Conservation (phyloP, 2,888 invertebrate genomes). For the Xylocampa areola region DNA sequence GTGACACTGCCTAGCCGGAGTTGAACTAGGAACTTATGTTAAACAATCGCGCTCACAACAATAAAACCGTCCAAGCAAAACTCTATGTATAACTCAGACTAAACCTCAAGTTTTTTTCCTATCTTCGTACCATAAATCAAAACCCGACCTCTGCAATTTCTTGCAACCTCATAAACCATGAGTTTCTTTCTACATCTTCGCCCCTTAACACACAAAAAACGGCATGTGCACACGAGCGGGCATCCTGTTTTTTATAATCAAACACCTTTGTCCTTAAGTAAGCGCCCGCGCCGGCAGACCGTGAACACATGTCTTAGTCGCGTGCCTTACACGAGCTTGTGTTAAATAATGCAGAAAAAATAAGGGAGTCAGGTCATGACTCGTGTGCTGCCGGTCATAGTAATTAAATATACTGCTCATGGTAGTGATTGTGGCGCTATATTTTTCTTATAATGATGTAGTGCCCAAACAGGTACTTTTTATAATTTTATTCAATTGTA, state of each 20-base stretch:
- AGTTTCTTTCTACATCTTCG: conserved; percentile 14
- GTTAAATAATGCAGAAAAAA: conserved; percentile 53
- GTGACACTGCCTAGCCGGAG: too few species aligned
- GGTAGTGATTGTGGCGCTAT: not conserved
- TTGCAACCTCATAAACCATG: conserved; percentile 17
- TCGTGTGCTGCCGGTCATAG: conserved; percentile 20
- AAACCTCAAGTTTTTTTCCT: too few species aligned
- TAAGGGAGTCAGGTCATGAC: conserved; percentile 32
- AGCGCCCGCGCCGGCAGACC: conserved; percentile 65
- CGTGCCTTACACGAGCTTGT: conserved; percentile 67
- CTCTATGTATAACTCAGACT: too few species aligned
- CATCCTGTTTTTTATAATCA: conserved; percentile 71
- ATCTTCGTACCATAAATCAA: conserved; percentile 14
- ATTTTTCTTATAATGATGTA: too few species aligned
- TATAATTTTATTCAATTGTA: too few species aligned
- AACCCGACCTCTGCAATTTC: conserved; percentile 10
- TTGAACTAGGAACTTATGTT: too few species aligned
- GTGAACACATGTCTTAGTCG: conserved; percentile 72
- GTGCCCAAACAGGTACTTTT: too few species aligned
- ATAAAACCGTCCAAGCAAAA: too few species aligned
- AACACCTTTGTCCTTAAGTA: conserved; percentile 69
- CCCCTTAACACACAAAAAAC: conserved; percentile 57
- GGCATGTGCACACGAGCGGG: conserved; percentile 74
- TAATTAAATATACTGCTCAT: conserved; percentile 23
- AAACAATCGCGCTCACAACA: too few species aligned